These are phyloP conservation scores for Strigamia crassipes DNA, from an alignment of 2,888 invertebrate species.

Conservation along the genomic window DNA sequence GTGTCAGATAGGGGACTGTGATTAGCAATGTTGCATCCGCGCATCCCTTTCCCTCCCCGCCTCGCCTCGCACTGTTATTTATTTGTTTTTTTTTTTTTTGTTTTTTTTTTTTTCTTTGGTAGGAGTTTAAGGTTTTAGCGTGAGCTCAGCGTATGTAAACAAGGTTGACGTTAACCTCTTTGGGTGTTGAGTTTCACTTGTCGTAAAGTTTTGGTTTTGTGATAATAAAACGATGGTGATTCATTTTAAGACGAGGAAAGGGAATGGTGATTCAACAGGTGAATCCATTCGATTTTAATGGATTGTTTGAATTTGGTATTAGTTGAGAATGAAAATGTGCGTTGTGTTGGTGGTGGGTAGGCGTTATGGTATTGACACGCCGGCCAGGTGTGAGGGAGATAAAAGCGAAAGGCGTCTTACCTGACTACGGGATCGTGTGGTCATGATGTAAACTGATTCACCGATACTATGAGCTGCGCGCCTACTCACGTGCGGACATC, in stretches of 20 bases:
- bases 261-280: conserved; percentile 28
- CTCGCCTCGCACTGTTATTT: background rate
- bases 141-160: background rate
- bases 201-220: background rate
- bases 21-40: conserved; percentile 5
- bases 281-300: conserved; percentile 1
- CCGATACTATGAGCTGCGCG: conserved; percentile 32
- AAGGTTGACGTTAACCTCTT: background rate
- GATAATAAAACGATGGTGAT: conserved; percentile 12
- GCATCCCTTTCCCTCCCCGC: conserved; percentile 1
- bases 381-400: background rate
- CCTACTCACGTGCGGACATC: conserved; percentile 28
- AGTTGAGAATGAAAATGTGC: background rate
- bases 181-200: conserved; percentile 8
- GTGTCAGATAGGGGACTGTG: conserved; percentile 38
- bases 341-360: background rate
- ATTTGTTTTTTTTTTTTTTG: background rate
- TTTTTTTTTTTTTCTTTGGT: background rate
- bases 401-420: conserved; percentile 12
- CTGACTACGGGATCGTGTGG: conserved; percentile 31
- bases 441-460: conserved; percentile 38
- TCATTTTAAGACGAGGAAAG: background rate
- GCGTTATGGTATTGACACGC: background rate
- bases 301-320: background rate
- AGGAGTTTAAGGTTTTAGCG: background rate